Evolutionary conservation across 2,888 invertebrate species (phyloP), one percentile per base, ranked within the genome.

Genomic region (Troglohyphantes excavatus): DNA sequence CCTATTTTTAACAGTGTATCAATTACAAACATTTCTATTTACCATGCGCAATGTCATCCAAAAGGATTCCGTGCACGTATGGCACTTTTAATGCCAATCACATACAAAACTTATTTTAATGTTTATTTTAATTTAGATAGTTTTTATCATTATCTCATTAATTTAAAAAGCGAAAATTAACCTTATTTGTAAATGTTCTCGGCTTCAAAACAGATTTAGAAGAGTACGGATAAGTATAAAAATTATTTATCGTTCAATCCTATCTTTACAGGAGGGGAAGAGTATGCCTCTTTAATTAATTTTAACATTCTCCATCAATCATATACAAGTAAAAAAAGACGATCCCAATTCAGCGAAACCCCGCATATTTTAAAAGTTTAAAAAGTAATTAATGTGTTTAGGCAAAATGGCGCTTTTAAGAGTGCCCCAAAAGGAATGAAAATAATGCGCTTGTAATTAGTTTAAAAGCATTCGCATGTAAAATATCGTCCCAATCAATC

Each of bases 161-260:
- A n/a, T n/a, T n/a, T n/a, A n/a, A n/a, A n/a, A n/a, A n/a, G n/a
- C n/a, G n/a, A n/a, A n/a, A n/a, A n/a, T n/a, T n/a, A n/a, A n/a
- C n/a, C n/a, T n/a, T n/a, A n/a, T n/a, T n/a, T n/a, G n/a, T n/a
- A n/a, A n/a, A n/a, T n/a, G n/a, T n/a, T n/a, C n/a, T n/a, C n/a
- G n/a, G n/a, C n/a, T n/a, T n/a, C n/a, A n/a, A n/a, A n/a, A n/a
- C n/a, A n/a, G n/a, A n/a, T n/a, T n/a, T n/a, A n/a, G n/a, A n/a
- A n/a, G n/a, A n/a, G n/a, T n/a, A n/a, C n/a, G n/a, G n/a, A n/a
- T n/a, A n/a, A n/a, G n/a, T n/a, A n/a, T n/a, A n/a, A n/a, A n/a
- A 39, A 53, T 53, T 53, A 53, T 53, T 53, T 53, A 53, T 53
- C n/a, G 53, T 53, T 33, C 33, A 53, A 53, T 53, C n/a, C 9